These are phyloP conservation scores for Drosophila subobscura DNA, from an alignment of 1,140 invertebrate genomes.

Conservation along the genomic window DNA sequence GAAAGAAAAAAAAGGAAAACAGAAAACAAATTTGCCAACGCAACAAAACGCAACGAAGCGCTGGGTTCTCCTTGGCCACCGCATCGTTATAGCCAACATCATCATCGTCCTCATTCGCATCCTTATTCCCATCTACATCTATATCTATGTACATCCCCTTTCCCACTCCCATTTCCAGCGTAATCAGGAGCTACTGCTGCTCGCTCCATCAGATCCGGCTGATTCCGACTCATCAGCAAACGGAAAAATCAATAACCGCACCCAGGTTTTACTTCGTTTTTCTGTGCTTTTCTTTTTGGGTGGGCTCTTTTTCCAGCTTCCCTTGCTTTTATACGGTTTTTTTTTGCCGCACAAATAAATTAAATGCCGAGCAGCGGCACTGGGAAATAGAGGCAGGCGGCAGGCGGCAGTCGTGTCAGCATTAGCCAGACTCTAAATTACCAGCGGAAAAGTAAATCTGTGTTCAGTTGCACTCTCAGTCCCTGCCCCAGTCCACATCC, in stretches of 20 bases:
- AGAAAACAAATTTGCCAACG: slow-evolving; percentile 61
- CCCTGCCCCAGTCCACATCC: not conserved
- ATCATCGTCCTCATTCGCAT: slow-evolving; percentile 39
- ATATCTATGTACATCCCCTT: not conserved
- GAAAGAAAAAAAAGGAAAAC: not conserved
- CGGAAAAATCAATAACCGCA: slow-evolving; percentile 77
- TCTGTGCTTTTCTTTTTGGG: not conserved
- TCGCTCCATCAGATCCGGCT: slow-evolving; percentile 27
- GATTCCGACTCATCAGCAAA: slow-evolving; percentile 62
- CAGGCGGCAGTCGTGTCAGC: slow-evolving; percentile 32
- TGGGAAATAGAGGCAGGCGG: slow-evolving; percentile 5
- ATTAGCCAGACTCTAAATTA: slow-evolving; percentile 38
- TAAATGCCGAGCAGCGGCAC: slow-evolving; percentile 36
- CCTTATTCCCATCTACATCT: slow-evolving; percentile 23
- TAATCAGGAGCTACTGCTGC: slow-evolving; percentile 23
- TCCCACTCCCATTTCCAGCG: not conserved
- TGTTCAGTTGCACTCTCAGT: slow-evolving; percentile 25
- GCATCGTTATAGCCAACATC: slow-evolving; percentile 32
- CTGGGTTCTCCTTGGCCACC: slow-evolving; percentile 29
- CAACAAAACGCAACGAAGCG: slow-evolving; percentile 57
- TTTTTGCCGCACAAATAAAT: slow-evolving; percentile 50
- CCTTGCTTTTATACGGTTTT: slow-evolving; percentile 27
- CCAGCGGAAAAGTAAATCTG: slow-evolving; percentile 38
- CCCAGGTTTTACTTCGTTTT: slow-evolving; percentile 50
- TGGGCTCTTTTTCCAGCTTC: slow-evolving; percentile 11